These are phyloP conservation scores for Branchinecta sandiegonensis DNA, from an alignment of 2,888 invertebrate species.

Conservation along the genomic window DNA sequence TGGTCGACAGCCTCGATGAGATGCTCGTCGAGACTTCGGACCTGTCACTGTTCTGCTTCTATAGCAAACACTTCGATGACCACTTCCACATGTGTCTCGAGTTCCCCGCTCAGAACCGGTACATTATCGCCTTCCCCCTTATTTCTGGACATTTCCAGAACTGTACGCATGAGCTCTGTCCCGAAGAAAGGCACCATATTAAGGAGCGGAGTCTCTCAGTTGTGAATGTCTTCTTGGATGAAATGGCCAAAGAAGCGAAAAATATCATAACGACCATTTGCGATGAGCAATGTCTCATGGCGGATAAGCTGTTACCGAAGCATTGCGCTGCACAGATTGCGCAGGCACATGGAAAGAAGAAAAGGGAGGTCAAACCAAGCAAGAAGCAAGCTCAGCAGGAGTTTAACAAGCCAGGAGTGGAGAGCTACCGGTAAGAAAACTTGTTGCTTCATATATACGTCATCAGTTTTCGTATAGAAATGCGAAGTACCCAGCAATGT, in stretches of 20 bases:
- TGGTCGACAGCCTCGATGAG: slow-evolving; percentile 95
- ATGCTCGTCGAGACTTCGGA: slow-evolving; percentile 93
- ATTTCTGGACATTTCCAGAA: slow-evolving; percentile 97
- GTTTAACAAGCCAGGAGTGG: slow-evolving; percentile 80
- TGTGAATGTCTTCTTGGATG: slow-evolving; percentile 92
- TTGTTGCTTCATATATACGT: slow-evolving; percentile 35
- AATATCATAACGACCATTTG: slow-evolving; percentile 97
- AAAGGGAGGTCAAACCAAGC: slow-evolving; percentile 55
- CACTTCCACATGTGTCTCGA: slow-evolving; percentile 98
- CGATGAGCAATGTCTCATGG: slow-evolving; percentile 94
- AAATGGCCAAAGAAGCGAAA: slow-evolving; percentile 97
- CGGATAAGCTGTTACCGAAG: slow-evolving; percentile 84
- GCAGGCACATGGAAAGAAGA: slow-evolving; percentile 72
- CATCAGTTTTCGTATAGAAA: too few relatives aligned
- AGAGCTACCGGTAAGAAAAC: slow-evolving; percentile 81
- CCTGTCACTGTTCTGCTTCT: slow-evolving; percentile 94
- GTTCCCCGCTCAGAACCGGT: slow-evolving; percentile 95
- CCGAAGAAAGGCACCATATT: slow-evolving; percentile 94
- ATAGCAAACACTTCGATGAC: slow-evolving; percentile 89
- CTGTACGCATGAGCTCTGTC: slow-evolving; percentile 93
- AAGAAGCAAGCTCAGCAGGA: slow-evolving; percentile 73
- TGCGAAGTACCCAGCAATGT: too few relatives aligned
- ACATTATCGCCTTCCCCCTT: slow-evolving; percentile 91
- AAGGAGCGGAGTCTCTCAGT: slow-evolving; percentile 86
- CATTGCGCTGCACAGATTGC: slow-evolving; percentile 85